These are phyloP conservation scores for Platycercus adscitus DNA, from an alignment of 2,113 vertebrate genomes.

Conservation along the genomic window DNA sequence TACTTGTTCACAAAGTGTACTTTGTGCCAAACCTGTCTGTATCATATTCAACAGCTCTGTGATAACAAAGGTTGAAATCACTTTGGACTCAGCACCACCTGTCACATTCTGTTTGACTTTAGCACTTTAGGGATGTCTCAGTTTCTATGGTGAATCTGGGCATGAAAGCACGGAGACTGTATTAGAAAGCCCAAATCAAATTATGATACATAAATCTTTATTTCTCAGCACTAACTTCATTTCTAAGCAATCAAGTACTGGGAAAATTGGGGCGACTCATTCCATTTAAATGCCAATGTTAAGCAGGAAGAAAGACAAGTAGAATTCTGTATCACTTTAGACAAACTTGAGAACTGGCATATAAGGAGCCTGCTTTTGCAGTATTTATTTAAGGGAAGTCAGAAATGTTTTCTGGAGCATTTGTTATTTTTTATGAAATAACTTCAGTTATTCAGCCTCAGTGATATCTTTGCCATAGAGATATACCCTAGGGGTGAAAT, in stretches of 20 bases:
- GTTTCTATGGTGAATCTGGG: background rate
- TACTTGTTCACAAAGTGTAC: background rate
- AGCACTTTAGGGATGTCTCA: background rate
- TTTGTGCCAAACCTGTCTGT: background rate
- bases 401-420: background rate
- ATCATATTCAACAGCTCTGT: background rate
- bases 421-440: background rate
- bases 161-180: background rate
- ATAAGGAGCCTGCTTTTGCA: background rate
- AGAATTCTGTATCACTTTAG: background rate
- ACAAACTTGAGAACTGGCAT: background rate
- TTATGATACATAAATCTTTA: conserved; percentile 8
- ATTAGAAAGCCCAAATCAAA: background rate
- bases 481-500: background rate
- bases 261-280: background rate
- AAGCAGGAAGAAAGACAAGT: background rate
- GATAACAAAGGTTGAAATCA: background rate
- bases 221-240: background rate
- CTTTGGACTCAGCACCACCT: background rate
- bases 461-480: background rate
- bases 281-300: background rate
- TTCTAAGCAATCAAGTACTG: background rate
- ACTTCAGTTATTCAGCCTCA: background rate
- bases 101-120: background rate
- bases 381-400: background rate